Conservation (phyloP, 2,797 vertebrate species). For the Danio albolineatus region DNA sequence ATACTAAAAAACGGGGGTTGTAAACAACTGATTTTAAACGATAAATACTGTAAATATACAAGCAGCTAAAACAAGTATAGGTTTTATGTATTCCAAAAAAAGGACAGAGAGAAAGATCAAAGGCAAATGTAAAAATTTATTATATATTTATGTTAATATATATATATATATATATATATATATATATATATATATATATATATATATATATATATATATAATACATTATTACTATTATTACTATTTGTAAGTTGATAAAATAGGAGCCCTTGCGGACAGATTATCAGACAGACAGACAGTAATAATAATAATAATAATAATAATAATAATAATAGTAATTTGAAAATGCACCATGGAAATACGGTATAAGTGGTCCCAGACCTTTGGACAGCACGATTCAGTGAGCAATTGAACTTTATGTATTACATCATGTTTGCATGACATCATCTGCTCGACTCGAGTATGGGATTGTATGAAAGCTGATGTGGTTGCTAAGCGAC, state of each 20-base stretch:
- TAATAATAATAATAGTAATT: no score
- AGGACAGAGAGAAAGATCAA: neutral
- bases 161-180: no score
- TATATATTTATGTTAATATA: neutral
- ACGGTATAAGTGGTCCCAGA: neutral
- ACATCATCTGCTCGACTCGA: constrained; percentile 1
- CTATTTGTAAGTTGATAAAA: no score
- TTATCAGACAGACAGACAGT: no score
- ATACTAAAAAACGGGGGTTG: no score
- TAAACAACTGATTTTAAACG: no score
- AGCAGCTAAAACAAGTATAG: no score
- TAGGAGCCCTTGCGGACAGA: no score
- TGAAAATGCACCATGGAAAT: neutral
- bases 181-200: no score
- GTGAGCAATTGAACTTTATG: neutral
- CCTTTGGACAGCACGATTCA: neutral
- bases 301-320: no score
- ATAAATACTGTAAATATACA: neutral
- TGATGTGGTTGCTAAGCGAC: constrained; percentile 60
- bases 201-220: neutral
- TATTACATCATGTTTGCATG: neutral
- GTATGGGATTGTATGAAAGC: constrained; percentile 33
- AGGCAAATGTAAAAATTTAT: neutral
- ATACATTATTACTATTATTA: no score
- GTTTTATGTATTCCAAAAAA: neutral